phyloP scores from a whole-genome alignment of 2,113 vertebrate genomes.

The Carassius auratus region DNA sequence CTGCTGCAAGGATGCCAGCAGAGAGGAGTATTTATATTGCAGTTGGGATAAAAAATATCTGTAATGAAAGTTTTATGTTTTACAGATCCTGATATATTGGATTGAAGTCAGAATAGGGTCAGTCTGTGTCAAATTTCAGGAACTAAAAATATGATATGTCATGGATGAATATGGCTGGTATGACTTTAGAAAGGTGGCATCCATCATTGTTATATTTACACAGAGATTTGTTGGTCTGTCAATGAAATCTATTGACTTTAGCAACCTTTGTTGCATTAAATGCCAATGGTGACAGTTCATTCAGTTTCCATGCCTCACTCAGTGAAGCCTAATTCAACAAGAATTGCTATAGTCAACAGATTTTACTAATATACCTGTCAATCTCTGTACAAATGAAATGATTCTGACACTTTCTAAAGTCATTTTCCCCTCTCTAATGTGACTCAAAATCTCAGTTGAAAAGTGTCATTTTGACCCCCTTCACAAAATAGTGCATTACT shows the following conservation, averaged over 20 bases:
- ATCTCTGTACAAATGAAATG: neutral
- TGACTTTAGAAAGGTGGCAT: neutral
- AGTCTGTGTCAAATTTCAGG: neutral
- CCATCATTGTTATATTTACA: neutral
- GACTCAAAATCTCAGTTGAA: too few relatives aligned
- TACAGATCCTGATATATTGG: neutral
- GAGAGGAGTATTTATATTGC: slow-evolving; percentile 1
- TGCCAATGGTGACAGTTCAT: neutral
- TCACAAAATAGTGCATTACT: too few relatives aligned
- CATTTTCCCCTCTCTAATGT: too few relatives aligned
- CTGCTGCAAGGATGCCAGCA: neutral
- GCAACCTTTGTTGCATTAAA: neutral
- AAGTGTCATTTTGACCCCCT: too few relatives aligned
- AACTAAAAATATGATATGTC: neutral
- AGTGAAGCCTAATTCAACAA: neutral
- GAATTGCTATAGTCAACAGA: neutral
- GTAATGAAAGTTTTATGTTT: neutral
- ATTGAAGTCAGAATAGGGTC: neutral
- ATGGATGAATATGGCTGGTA: too few relatives aligned
- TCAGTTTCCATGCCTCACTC: neutral
- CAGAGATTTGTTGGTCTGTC: too few relatives aligned
- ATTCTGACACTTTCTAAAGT: neutral
- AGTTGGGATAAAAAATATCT: neutral
- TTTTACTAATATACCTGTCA: neutral
- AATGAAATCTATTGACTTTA: neutral